Evolutionary conservation across 2,888 invertebrate genomes (phyloP).

Genomic region (Hyppa rectilinea): DNA sequence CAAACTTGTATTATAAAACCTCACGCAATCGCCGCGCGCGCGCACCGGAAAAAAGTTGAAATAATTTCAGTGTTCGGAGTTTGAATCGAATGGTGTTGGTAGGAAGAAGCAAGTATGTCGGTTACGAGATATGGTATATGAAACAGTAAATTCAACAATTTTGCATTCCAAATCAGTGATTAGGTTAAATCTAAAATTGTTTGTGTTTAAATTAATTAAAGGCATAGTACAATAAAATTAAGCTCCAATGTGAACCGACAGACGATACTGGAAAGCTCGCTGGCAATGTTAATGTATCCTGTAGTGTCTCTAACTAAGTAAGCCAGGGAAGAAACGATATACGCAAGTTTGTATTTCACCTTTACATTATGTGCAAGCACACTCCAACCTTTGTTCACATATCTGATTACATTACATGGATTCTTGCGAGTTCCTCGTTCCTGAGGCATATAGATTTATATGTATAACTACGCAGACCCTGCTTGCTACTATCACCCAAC

Average conservation of each 20-base stretch:
- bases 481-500: constrained; percentile 37
- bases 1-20: constrained; percentile 85
- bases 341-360: constrained; percentile 64
- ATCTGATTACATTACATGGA: constrained; percentile 69
- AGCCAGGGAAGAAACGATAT: constrained; percentile 52
- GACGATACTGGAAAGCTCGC: constrained; percentile 42
- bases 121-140: no score
- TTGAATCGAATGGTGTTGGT: constrained; percentile 66
- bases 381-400: constrained; percentile 67
- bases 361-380: constrained; percentile 60
- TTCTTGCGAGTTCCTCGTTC: constrained; percentile 59
- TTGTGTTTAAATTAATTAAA: constrained; percentile 26
- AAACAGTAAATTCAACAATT: neutral
- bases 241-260: constrained; percentile 22
- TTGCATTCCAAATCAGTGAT: constrained; percentile 15
- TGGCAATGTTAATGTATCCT: constrained; percentile 55
- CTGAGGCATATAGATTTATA: constrained; percentile 49
- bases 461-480: constrained; percentile 1
- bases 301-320: constrained; percentile 54
- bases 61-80: constrained; percentile 76
- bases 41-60: constrained; percentile 75
- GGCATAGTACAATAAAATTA: constrained; percentile 30
- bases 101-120: neutral
- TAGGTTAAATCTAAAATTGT: neutral
- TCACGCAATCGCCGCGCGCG: constrained; percentile 80